Conservation (phyloP, 2,797 vertebrate genomes). For the Ctenopoma multispine region DNA sequence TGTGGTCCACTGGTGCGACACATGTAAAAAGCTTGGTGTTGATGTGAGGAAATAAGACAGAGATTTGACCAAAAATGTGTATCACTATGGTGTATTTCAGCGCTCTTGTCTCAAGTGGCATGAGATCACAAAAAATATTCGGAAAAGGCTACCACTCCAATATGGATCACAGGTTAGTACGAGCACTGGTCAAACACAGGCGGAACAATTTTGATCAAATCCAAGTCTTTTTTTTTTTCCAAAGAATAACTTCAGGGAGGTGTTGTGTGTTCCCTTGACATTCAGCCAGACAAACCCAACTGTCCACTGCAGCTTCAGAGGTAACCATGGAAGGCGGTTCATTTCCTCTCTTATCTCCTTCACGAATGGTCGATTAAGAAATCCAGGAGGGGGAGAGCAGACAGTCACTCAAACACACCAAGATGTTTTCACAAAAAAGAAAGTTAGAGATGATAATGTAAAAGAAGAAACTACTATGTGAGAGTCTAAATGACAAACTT, state of each 20-base stretch:
- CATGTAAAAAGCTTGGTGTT: constrained; percentile 88
- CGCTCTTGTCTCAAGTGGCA: constrained; percentile 41
- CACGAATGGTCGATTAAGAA: constrained; percentile 8
- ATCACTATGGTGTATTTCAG: constrained; percentile 13
- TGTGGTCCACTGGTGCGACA: constrained; percentile 74
- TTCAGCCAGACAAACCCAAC: constrained; percentile 49
- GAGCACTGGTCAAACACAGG: constrained; percentile 38
- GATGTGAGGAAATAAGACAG: constrained; percentile 64
- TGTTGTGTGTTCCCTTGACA: constrained; percentile 54
- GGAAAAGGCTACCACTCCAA: constrained; percentile 54
- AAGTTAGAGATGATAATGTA: constrained; percentile 34
- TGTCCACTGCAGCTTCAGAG: constrained; percentile 49
- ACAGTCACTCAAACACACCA: constrained; percentile 20
- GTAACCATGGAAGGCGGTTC: constrained; percentile 43
- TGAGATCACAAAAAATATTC: constrained; percentile 29
- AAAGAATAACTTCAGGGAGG: constrained; percentile 46
- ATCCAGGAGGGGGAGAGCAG: constrained; percentile 23
- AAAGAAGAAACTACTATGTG: constrained; percentile 16
- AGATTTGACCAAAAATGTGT: constrained; percentile 51
- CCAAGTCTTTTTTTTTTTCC: constrained; percentile 47
- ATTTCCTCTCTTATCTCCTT: constrained; percentile 26
- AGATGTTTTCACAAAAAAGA: constrained; percentile 21
- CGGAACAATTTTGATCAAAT: constrained; percentile 52
- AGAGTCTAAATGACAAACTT: constrained; percentile 25
- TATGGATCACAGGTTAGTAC: constrained; percentile 62